phyloP scores from a whole-genome alignment of 2,797 vertebrate genomes.

The Cottoperca gobio region DNA sequence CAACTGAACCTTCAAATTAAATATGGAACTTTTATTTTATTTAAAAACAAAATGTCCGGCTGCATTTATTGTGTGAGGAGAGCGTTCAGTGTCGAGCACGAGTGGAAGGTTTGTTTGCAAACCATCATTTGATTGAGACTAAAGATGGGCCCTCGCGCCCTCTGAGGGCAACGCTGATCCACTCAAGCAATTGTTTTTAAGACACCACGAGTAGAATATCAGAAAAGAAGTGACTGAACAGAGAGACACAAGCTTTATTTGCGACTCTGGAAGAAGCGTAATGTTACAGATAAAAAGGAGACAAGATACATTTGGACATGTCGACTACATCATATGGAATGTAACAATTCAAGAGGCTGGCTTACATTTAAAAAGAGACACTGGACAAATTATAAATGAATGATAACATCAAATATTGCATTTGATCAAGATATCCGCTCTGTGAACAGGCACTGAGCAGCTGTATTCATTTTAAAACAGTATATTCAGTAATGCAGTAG shows the following conservation, averaged over 20 bases:
- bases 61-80: not conserved
- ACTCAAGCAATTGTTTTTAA: slow-evolving; percentile 13
- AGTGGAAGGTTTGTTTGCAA: slow-evolving; percentile 42
- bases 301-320: slow-evolving; percentile 52
- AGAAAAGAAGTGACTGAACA: slow-evolving; percentile 42
- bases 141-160: not conserved
- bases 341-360: slow-evolving; percentile 72
- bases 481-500: slow-evolving; percentile 53
- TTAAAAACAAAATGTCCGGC: slow-evolving; percentile 2
- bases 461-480: slow-evolving; percentile 57
- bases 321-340: slow-evolving; percentile 76
- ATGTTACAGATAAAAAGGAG: slow-evolving; percentile 69
- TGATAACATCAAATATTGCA: slow-evolving; percentile 74
- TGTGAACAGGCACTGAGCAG: slow-evolving; percentile 63
- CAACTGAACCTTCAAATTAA: slow-evolving; percentile 11
- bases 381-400: slow-evolving; percentile 49
- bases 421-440: slow-evolving; percentile 68
- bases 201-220: slow-evolving; percentile 34
- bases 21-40: not conserved
- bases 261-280: slow-evolving; percentile 66
- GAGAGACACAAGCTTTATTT: slow-evolving; percentile 77
- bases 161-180: not conserved
- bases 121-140: slow-evolving; percentile 18
- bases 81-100: not conserved
- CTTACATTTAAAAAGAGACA: slow-evolving; percentile 59